phyloP scores from a whole-genome alignment of 2,888 invertebrate species.

The Lacanobia wlatinum region DNA sequence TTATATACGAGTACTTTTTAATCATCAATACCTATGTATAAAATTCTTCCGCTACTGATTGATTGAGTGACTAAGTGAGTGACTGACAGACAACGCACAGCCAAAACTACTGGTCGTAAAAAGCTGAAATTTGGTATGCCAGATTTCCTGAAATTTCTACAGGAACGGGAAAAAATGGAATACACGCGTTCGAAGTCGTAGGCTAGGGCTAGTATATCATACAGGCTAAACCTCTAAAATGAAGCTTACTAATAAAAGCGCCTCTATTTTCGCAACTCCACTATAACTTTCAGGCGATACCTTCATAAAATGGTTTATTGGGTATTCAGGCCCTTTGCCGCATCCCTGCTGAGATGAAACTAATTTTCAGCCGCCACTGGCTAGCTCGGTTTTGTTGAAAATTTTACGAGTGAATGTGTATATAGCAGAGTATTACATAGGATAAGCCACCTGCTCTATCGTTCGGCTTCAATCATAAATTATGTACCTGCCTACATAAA shows the following conservation, averaged over 20 bases:
- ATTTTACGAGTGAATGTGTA: constrained; percentile 30
- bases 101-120: too few species aligned
- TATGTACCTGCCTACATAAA: not conserved
- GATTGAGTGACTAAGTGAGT: too few species aligned
- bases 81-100: too few species aligned
- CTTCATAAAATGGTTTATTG: constrained; percentile 62
- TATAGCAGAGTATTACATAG: not conserved
- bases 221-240: constrained; percentile 4
- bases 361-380: constrained; percentile 43
- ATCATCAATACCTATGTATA: too few species aligned
- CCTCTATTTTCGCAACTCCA: constrained; percentile 52
- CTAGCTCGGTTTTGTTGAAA: constrained; percentile 14
- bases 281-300: constrained; percentile 51
- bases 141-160: too few species aligned
- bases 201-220: not conserved
- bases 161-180: too few species aligned
- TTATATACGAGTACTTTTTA: not conserved
- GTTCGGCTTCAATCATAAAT: not conserved
- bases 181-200: too few species aligned
- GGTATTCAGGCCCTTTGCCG: constrained; percentile 29
- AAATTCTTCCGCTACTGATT: too few species aligned
- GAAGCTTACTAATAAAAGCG: constrained; percentile 30
- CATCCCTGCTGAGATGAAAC: constrained; percentile 40
- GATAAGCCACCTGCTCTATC: constrained; percentile 1
- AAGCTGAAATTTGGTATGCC: too few species aligned